Conservation (phyloP, 1,140 invertebrate genomes). For the Lysiphlebus fabarum region DNA sequence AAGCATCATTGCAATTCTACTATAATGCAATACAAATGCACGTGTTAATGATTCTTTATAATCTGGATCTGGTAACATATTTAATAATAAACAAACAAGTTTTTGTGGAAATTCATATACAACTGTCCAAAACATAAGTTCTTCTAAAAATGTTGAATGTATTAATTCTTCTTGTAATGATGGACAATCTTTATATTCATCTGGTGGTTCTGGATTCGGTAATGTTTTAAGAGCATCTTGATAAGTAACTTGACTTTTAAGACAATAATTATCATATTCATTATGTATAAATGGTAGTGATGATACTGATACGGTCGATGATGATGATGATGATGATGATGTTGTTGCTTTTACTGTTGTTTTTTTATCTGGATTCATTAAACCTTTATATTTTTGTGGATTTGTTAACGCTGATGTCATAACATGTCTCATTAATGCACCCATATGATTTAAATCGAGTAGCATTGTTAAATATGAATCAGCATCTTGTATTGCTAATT, state of each 20-base stretch:
- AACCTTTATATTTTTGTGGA: constrained; percentile 60
- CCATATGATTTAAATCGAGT: constrained; percentile 90
- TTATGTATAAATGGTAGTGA: constrained; percentile 43
- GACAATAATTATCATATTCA: constrained; percentile 71
- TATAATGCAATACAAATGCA: constrained; percentile 94
- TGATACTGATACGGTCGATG: constrained; percentile 28
- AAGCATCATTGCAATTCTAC: constrained; percentile 86
- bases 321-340: background rate
- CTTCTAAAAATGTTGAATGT: constrained; percentile 88
- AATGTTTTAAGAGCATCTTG: constrained; percentile 74
- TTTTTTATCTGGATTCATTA: constrained; percentile 45
- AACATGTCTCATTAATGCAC: constrained; percentile 87
- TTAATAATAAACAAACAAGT: constrained; percentile 90
- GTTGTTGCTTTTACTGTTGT: background rate
- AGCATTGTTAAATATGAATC: constrained; percentile 85
- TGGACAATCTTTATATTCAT: constrained; percentile 79
- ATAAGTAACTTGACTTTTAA: constrained; percentile 72
- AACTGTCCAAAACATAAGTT: constrained; percentile 97
- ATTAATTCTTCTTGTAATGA: constrained; percentile 74
- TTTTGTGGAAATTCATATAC: constrained; percentile 97
- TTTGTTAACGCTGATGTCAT: constrained; percentile 88
- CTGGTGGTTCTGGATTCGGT: constrained; percentile 76
- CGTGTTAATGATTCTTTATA: constrained; percentile 94
- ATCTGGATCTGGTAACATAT: constrained; percentile 90
- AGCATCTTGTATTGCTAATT: constrained; percentile 71